Evolutionary conservation across 2,113 vertebrate genomes (phyloP).

Genomic region (Epinephelus moara): DNA sequence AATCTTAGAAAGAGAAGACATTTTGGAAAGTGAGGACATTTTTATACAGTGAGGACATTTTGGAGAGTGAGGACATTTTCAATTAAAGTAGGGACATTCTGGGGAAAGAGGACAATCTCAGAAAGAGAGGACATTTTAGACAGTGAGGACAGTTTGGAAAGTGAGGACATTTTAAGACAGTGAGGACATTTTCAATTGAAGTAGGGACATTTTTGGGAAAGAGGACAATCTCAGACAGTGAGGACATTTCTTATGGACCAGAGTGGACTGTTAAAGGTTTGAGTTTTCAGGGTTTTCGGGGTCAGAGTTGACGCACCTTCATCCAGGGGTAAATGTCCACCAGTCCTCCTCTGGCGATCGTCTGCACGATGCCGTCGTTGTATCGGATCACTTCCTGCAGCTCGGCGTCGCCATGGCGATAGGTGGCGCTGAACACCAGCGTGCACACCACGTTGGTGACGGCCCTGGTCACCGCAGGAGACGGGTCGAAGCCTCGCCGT

Average conservation of each 20-base stretch:
- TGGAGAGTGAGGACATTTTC: too few relatives aligned
- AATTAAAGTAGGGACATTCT: too few relatives aligned
- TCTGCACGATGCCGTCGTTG: constrained; percentile 85
- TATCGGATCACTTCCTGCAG: constrained; percentile 82
- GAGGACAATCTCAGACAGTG: not conserved
- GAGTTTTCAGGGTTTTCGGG: too few relatives aligned
- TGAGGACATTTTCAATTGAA: not conserved
- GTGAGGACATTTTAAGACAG: too few relatives aligned
- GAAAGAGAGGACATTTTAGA: too few relatives aligned
- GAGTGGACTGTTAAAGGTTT: too few relatives aligned
- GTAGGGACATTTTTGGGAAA: not conserved
- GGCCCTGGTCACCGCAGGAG: constrained; percentile 74
- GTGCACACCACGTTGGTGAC: constrained; percentile 86
- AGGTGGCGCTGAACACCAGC: constrained; percentile 83
- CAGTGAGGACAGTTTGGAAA: too few relatives aligned
- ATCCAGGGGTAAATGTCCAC: constrained; percentile 86
- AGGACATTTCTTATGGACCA: too few relatives aligned
- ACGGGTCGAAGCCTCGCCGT: constrained; percentile 72
- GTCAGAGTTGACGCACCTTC: constrained; percentile 64
- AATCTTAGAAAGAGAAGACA: too few relatives aligned
- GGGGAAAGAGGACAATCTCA: too few relatives aligned
- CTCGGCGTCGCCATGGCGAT: constrained; percentile 77
- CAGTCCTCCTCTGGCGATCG: constrained; percentile 80
- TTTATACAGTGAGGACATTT: too few relatives aligned
- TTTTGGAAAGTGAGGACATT: not conserved